These are phyloP conservation scores for Parnassius glacialis DNA, from an alignment of 2,888 invertebrate species.

Conservation along the genomic window DNA sequence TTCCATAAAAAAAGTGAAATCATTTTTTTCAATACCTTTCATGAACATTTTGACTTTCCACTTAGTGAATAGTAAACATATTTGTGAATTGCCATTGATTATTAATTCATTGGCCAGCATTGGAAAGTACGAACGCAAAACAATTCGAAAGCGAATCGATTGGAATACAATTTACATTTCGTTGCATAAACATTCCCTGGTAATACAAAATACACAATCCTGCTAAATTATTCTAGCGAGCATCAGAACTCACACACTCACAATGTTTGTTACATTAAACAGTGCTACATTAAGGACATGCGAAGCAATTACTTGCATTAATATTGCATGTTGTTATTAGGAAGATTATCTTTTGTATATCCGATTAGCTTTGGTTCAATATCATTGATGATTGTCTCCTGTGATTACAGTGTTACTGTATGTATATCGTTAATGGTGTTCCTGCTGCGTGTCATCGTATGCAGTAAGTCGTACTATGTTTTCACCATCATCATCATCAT, in stretches of 20 bases:
- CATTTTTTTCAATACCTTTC: too few species aligned
- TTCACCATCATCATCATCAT: too few species aligned
- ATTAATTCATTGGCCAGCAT: conserved; percentile 15
- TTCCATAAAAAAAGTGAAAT: too few species aligned
- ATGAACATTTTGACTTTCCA: too few species aligned
- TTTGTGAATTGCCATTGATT: too few species aligned
- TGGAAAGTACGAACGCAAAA: not conserved
- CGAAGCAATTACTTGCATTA: not conserved
- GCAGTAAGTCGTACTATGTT: too few species aligned
- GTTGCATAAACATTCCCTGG: not conserved
- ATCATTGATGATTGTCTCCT: too few species aligned
- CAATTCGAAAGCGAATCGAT: not conserved
- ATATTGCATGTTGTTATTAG: not conserved
- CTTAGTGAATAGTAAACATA: too few species aligned
- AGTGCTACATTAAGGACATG: not conserved
- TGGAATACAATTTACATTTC: not conserved
- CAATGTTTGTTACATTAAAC: not conserved
- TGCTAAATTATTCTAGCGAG: not conserved
- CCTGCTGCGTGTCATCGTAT: too few species aligned
- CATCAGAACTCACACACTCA: not conserved
- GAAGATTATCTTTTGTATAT: not conserved
- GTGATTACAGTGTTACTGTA: too few species aligned
- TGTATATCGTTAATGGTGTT: too few species aligned
- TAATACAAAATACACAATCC: not conserved
- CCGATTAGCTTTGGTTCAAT: not conserved